Evolutionary conservation across 1,140 invertebrate species (phyloP).

Genomic region (Trichonephila clavata): DNA sequence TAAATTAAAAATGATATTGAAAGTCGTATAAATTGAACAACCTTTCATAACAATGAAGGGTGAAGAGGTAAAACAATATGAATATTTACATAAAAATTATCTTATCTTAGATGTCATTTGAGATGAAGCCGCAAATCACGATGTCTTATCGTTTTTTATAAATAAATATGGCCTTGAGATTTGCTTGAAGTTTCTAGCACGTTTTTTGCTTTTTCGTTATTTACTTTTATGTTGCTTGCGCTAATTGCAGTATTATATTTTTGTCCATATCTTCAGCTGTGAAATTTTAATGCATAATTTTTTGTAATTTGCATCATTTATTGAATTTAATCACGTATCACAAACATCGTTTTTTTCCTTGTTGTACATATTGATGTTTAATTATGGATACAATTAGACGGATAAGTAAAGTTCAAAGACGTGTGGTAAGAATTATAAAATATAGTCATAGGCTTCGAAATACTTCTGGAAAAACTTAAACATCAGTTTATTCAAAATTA

Average conservation of each 20-base stretch:
- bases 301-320: too few species aligned
- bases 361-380: not conserved
- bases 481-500: too few species aligned
- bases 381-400: conserved; percentile 64
- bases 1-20: conserved; percentile 34
- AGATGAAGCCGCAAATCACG: not conserved
- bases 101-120: conserved; percentile 26
- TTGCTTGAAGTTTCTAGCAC: not conserved
- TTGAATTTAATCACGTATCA: too few species aligned
- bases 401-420: conserved; percentile 73
- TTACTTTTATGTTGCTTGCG: not conserved
- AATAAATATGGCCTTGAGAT: conserved; percentile 40
- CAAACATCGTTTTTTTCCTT: too few species aligned
- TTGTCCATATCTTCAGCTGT: too few species aligned
- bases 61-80: conserved; percentile 24
- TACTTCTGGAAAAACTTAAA: too few species aligned
- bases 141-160: conserved; percentile 40
- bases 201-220: not conserved
- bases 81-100: not conserved
- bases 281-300: too few species aligned
- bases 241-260: not conserved
- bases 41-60: not conserved
- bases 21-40: not conserved
- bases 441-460: too few species aligned
- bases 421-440: conserved; percentile 50